phyloP scores from a whole-genome alignment of 2,797 vertebrate genomes.

The Okamejei kenojei region DNA sequence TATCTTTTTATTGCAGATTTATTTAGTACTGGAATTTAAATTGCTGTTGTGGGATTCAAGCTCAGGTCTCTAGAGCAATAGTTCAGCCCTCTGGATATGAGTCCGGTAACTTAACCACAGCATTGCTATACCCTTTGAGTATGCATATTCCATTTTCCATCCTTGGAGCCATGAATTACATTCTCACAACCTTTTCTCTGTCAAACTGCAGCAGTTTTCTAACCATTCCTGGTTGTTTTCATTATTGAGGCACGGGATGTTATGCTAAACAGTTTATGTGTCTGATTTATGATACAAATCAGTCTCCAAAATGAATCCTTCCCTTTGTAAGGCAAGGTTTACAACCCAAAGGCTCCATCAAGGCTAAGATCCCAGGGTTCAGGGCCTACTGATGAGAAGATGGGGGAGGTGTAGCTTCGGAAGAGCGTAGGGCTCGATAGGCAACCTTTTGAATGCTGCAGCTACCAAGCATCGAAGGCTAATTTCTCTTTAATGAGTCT shows the following conservation, averaged over 20 bases:
- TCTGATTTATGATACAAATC: slow-evolving; percentile 24
- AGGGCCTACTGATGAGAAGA: neutral
- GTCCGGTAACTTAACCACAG: no score
- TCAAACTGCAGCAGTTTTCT: neutral
- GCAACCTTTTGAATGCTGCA: slow-evolving; percentile 42
- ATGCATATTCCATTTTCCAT: neutral
- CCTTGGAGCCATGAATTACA: slow-evolving; percentile 11
- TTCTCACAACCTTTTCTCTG: neutral
- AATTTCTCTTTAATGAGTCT: slow-evolving; percentile 62
- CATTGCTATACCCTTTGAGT: no score
- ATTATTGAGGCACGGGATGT: slow-evolving; percentile 36
- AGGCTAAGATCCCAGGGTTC: slow-evolving; percentile 22
- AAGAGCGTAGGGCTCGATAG: slow-evolving; percentile 42
- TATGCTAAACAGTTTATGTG: slow-evolving; percentile 35
- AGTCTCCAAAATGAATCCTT: slow-evolving; percentile 38
- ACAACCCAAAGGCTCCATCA: slow-evolving; percentile 24
- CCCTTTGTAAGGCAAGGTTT: slow-evolving; percentile 37
- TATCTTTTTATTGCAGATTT: no score
- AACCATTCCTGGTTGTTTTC: slow-evolving; percentile 30
- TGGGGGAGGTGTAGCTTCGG: neutral
- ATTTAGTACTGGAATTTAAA: no score
- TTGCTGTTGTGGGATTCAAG: no score
- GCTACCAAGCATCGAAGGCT: slow-evolving; percentile 46
- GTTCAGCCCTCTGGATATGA: no score
- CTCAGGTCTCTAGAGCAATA: no score